Evolutionary conservation across 2,113 vertebrate genomes (phyloP), one percentile per base, ranked within the genome.

Genomic region (Scolopax mira): DNA sequence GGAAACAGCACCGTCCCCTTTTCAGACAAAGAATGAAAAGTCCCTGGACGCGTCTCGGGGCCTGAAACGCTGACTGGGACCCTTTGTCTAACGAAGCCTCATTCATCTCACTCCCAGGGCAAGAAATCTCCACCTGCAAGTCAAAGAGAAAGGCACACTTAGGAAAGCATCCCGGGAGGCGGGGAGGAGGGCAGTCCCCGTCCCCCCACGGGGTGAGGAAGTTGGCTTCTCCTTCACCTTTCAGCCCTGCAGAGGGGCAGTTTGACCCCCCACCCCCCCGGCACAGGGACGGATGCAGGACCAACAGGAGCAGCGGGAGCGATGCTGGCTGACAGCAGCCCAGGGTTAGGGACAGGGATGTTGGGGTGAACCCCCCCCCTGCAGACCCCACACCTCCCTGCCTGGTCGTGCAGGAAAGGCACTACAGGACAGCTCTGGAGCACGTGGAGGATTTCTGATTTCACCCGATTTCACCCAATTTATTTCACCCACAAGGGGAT

Each of bases 61-160:
- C 61, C 87, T 49, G 70, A 88, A 89, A 82, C 6, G 79, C 92
- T 93, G 86, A 58, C 96, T 75, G 96, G 96, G 93, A 94, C 93
- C 95, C 95, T 96, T 93, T 96, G 90, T 97, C 91, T 95, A 13
- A 64, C 8, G 49, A 42, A 89, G 41, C 21, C n/a, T 73, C 74
- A 48, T 91, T 97, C 98, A 98, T 82, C 88, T 94, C 82, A 17
- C 88, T 96, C 85, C 75, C 93, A 91, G 94, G 88, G 96, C 60
- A 75, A 90, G 95, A 94, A 94, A 92, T 95, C 92, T 93, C 94
- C 96, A 98, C 97, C 98, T 99, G 98, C 87, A 97, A 96, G 74
- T 28, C 78, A 95, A 95, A 92, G 35, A 10, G 83, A 89, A 79
- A 91, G 84, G 62, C 52, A 10, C 13, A 0, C 49, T 97, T 46